These are phyloP conservation scores for Acanthosoma haemorrhoidale DNA, from an alignment of 2,888 invertebrate species.

Conservation along the genomic window DNA sequence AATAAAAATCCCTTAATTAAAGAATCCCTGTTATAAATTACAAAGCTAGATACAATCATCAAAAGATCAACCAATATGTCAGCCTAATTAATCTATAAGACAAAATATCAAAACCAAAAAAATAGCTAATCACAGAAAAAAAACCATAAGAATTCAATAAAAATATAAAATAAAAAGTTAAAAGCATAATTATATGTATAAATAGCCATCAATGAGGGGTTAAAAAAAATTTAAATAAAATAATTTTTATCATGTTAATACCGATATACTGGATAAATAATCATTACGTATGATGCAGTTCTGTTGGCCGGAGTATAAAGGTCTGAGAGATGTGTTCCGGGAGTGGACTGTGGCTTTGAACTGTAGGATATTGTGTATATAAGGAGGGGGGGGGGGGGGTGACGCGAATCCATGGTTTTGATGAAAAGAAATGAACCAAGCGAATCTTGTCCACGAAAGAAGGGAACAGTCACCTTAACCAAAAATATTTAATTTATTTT, in stretches of 20 bases:
- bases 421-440: too few species aligned
- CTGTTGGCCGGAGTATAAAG: too few species aligned
- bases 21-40: conserved; percentile 50
- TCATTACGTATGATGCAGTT: too few species aligned
- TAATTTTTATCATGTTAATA: conserved; percentile 55
- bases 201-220: conserved; percentile 52
- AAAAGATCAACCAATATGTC: conserved; percentile 52
- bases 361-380: too few species aligned
- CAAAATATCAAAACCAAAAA: conserved; percentile 37
- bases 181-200: conserved; percentile 52
- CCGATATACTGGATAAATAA: conserved; percentile 56
- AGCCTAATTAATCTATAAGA: too few species aligned
- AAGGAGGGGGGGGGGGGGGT: too few species aligned
- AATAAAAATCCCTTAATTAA: conserved; percentile 53
- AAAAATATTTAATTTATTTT: too few species aligned
- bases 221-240: conserved; percentile 51
- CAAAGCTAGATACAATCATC: conserved; percentile 55
- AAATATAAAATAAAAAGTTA: conserved; percentile 47
- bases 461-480: too few species aligned
- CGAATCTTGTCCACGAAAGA: too few species aligned
- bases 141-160: conserved; percentile 49
- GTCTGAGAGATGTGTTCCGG: too few species aligned
- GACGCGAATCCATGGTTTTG: too few species aligned
- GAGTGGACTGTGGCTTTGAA: too few species aligned
- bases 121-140: conserved; percentile 41